Conservation (phyloP, 2,797 vertebrate species). For the Mormyrops boulengeri region DNA sequence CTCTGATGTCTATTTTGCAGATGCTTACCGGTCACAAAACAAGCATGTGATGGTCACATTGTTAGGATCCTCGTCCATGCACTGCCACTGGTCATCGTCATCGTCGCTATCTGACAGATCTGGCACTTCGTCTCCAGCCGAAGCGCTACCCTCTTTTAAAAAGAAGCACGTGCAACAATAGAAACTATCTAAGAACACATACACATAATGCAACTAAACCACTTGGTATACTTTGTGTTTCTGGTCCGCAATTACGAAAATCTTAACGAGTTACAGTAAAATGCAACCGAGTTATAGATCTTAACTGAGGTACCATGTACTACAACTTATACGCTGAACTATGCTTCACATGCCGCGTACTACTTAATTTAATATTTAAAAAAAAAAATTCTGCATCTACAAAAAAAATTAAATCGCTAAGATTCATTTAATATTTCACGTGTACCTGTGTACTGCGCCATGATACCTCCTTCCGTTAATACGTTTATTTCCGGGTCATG, state of each 20-base stretch:
- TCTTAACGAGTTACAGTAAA: background rate
- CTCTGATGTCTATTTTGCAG: background rate
- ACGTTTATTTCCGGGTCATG: conserved; percentile 52
- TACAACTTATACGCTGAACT: background rate
- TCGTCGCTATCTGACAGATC: conserved; percentile 66
- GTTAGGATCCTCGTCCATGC: conserved; percentile 57
- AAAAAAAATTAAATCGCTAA: background rate
- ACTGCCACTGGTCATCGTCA: conserved; percentile 63
- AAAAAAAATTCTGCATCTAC: too few species aligned
- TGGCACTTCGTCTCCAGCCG: conserved; percentile 45
- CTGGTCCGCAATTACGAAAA: background rate
- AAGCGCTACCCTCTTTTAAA: conserved; percentile 10
- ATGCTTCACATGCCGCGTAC: background rate
- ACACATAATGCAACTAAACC: background rate
- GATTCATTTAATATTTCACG: conserved; percentile 49
- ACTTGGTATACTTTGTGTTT: background rate
- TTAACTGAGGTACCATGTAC: background rate
- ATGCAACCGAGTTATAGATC: background rate
- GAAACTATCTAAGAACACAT: background rate
- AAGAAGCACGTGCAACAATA: background rate
- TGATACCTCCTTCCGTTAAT: conserved; percentile 40
- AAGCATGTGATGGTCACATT: conserved; percentile 62
- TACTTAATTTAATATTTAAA: background rate
- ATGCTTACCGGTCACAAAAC: conserved; percentile 77
- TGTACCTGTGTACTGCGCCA: conserved; percentile 59